These are phyloP conservation scores for Oncorhynchus clarkii DNA, from an alignment of 2,113 vertebrate species.

Conservation along the genomic window DNA sequence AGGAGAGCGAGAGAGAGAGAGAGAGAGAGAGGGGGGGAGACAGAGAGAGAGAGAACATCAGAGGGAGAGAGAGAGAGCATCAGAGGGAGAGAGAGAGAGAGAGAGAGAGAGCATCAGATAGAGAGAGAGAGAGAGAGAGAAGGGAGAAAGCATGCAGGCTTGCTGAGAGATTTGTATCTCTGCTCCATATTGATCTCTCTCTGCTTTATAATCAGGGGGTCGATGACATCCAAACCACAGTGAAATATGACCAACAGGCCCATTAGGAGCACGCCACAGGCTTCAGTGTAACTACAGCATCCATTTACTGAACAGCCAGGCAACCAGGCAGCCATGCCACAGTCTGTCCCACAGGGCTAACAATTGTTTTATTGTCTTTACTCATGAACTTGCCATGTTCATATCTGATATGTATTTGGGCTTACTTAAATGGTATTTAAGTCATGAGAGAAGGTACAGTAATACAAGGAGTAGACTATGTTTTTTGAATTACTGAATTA, in stretches of 20 bases:
- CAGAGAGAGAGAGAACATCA: not conserved
- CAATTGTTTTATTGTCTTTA: not conserved
- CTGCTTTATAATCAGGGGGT: constrained; percentile 62
- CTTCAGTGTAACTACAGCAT: constrained; percentile 39
- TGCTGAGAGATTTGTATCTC: constrained; percentile 61
- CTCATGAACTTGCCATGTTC: not conserved
- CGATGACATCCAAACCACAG: constrained; percentile 46
- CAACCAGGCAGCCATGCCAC: not conserved
- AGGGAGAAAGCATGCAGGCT: not conserved
- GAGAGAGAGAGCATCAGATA: not conserved
- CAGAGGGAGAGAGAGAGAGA: not conserved
- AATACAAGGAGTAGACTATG: no score
- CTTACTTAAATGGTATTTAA: no score
- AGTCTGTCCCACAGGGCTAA: not conserved
- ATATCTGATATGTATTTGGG: not conserved
- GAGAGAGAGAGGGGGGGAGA: not conserved
- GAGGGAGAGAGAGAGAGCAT: not conserved
- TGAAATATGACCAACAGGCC: constrained; percentile 47
- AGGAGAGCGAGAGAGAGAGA: not conserved
- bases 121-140: not conserved
- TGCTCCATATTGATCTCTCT: constrained; percentile 62
- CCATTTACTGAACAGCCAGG: not conserved
- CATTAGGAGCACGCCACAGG: constrained; percentile 42
- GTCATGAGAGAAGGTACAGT: no score
- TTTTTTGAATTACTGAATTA: no score